phyloP scores from a whole-genome alignment of 2,888 invertebrate species.

The Melanophora roralis region DNA sequence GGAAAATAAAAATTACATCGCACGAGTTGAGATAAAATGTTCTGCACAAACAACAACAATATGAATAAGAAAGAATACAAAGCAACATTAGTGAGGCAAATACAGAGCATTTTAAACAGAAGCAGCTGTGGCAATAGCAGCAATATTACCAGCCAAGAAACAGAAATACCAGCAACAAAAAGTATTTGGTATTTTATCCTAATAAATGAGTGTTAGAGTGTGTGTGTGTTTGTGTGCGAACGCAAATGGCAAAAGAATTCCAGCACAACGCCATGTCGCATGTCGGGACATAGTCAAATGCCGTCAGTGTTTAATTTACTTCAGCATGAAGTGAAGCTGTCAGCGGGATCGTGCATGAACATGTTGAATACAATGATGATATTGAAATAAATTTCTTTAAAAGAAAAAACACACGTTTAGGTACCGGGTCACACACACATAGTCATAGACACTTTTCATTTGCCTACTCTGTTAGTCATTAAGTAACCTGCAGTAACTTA shows the following conservation, averaged over 20 bases:
- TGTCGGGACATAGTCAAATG: constrained; percentile 58
- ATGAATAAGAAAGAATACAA: neutral
- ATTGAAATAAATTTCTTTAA: constrained; percentile 40
- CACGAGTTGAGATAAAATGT: constrained; percentile 45
- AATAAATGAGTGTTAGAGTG: neutral
- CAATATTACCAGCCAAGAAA: constrained; percentile 21
- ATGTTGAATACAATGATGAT: constrained; percentile 37
- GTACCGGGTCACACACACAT: constrained; percentile 17
- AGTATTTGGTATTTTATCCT: neutral
- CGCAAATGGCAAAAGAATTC: constrained; percentile 56
- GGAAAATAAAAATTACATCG: constrained; percentile 46
- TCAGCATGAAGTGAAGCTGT: constrained; percentile 60
- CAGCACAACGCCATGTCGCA: constrained; percentile 56
- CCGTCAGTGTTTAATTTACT: constrained; percentile 62
- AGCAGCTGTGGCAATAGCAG: constrained; percentile 25
- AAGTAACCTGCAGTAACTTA: constrained; percentile 13
- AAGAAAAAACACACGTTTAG: too few relatives aligned
- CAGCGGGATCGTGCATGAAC: constrained; percentile 60
- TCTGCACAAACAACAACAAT: neutral
- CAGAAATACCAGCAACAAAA: constrained; percentile 37
- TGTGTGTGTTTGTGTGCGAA: constrained; percentile 10
- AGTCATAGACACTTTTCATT: neutral
- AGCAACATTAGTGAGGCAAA: constrained; percentile 15
- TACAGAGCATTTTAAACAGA: constrained; percentile 18
- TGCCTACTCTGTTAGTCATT: constrained; percentile 12